Percentiles rank a stretch among this genome's conserved stretches.
These are phyloP conservation scores for Lasiurus cinereus DNA, from an alignment of 2,113 vertebrate species.

Conservation along the genomic window DNA sequence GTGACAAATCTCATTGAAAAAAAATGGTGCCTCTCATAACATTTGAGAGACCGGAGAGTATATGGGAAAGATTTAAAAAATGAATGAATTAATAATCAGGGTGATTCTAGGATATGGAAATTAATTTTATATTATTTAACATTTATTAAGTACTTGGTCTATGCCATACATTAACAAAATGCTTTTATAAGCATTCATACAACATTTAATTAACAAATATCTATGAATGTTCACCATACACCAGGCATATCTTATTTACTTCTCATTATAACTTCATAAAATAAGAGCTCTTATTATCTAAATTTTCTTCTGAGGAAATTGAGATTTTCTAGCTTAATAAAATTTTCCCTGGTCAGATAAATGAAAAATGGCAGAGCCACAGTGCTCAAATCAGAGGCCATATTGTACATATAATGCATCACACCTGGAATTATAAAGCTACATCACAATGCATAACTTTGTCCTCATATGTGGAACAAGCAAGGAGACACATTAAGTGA, in stretches of 20 bases:
- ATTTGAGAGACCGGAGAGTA: background rate
- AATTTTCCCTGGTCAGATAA: background rate
- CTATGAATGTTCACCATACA: background rate
- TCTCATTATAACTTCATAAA: background rate
- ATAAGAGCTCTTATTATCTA: background rate
- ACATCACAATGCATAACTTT: background rate
- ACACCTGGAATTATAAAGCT: background rate
- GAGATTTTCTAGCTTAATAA: slow-evolving; percentile 23
- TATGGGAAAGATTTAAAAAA: background rate
- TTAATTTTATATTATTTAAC: background rate
- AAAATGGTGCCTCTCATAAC: background rate
- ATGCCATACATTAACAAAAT: background rate
- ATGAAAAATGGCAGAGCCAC: background rate
- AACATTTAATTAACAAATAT: background rate
- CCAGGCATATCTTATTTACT: background rate
- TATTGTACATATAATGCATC: background rate
- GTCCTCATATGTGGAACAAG: background rate
- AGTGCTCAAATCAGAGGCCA: background rate
- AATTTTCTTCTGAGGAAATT: slow-evolving; percentile 21
- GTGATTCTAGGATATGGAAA: background rate
- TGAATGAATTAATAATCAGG: background rate
- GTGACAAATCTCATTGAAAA: background rate
- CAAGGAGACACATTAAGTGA: background rate
- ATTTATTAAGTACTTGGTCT: background rate
- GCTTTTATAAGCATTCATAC: background rate